phyloP scores from a whole-genome alignment of 2,797 vertebrate genomes.

The Rhinogobio ventralis region DNA sequence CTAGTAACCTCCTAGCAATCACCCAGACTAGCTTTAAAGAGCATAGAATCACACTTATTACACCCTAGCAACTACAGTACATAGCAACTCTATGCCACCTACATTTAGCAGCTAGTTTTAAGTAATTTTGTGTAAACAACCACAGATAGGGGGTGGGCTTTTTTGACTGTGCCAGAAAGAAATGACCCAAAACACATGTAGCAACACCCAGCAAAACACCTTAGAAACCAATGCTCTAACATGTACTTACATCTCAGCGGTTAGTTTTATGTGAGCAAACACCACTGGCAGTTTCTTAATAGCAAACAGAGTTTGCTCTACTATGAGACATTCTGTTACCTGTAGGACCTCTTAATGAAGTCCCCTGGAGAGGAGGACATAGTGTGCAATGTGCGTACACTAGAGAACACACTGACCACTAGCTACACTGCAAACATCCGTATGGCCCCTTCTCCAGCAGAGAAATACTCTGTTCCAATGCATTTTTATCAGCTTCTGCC shows the following conservation, averaged over 20 bases:
- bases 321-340: not conserved
- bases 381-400: not conserved
- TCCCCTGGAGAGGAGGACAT: not conserved
- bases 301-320: not conserved
- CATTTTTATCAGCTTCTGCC: conserved; percentile 3
- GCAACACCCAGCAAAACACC: not conserved
- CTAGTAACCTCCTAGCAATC: not conserved
- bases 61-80: not conserved
- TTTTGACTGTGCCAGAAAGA: not conserved
- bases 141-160: not conserved
- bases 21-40: not conserved
- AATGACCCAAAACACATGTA: not conserved
- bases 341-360: conserved; percentile 7
- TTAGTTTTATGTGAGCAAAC: not conserved
- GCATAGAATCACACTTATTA: not conserved
- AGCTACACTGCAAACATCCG: conserved; percentile 6
- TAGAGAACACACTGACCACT: conserved; percentile 9
- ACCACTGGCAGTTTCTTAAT: conserved; percentile 10
- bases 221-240: not conserved
- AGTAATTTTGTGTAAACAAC: not conserved
- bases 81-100: not conserved
- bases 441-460: not conserved
- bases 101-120: not conserved
- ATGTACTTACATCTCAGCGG: not conserved
- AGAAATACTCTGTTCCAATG: conserved; percentile 11